Evolutionary conservation across 2,113 vertebrate species (phyloP).

Genomic region (Oncorhynchus nerka): DNA sequence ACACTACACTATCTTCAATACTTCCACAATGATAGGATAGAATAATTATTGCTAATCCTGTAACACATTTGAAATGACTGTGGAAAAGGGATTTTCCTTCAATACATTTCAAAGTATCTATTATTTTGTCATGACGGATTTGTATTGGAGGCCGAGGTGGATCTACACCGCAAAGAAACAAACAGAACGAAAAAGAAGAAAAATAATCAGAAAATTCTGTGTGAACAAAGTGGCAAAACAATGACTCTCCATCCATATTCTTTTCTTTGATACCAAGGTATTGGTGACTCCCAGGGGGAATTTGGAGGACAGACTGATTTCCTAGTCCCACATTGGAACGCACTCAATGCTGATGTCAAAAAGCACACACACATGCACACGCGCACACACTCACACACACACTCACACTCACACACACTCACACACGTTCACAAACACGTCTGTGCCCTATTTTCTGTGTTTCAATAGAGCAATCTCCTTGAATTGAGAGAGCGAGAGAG

Average conservation of each 20-base stretch:
- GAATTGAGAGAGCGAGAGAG: conserved; percentile 2
- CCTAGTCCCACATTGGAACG: conserved; percentile 60
- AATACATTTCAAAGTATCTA: background rate
- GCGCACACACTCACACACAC: too few relatives aligned
- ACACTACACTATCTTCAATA: conserved; percentile 33
- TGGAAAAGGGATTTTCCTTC: background rate
- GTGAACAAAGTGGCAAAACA: conserved; percentile 36
- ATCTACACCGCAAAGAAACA: conserved; percentile 67
- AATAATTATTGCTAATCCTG: background rate
- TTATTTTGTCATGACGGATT: background rate
- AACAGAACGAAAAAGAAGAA: conserved; percentile 61
- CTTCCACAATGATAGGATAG: background rate
- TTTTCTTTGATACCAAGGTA: conserved; percentile 72
- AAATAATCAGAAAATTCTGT: conserved; percentile 38
- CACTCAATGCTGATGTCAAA: conserved; percentile 38
- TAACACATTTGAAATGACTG: background rate
- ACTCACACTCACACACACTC: too few relatives aligned
- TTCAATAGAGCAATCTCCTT: background rate
- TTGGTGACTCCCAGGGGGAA: conserved; percentile 64
- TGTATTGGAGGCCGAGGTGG: conserved; percentile 1
- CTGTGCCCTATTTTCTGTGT: too few relatives aligned
- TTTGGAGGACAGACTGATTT: conserved; percentile 53
- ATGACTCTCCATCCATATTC: conserved; percentile 53
- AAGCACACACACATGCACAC: too few relatives aligned
- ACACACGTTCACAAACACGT: too few relatives aligned